Conservation (phyloP, 2,797 vertebrate genomes). For the Hippoglossus hippoglossus region DNA sequence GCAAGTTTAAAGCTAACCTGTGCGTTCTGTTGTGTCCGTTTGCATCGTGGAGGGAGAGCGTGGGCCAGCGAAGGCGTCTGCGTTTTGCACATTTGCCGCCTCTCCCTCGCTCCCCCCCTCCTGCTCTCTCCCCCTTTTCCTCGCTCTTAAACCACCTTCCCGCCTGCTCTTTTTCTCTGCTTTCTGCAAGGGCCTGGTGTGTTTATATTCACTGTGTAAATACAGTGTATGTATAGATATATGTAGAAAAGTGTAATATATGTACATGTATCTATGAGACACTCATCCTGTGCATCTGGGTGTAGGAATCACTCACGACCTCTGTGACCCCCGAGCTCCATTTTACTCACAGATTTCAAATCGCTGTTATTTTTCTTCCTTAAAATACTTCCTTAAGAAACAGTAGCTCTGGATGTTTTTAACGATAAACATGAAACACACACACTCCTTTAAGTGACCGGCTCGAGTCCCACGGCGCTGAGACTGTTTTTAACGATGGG, state of each 20-base stretch:
- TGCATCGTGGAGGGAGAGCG: slow-evolving; percentile 66
- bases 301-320: slow-evolving; percentile 52
- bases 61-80: slow-evolving; percentile 54
- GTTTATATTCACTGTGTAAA: slow-evolving; percentile 81
- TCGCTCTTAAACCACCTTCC: slow-evolving; percentile 38
- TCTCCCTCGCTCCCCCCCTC: slow-evolving; percentile 56
- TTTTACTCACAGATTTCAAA: slow-evolving; percentile 13
- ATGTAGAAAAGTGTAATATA: slow-evolving; percentile 84
- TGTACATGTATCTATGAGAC: slow-evolving; percentile 84
- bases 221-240: slow-evolving; percentile 83
- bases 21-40: slow-evolving; percentile 67
- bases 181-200: slow-evolving; percentile 77
- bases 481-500: slow-evolving; percentile 70
- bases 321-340: slow-evolving; percentile 38
- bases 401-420: slow-evolving; percentile 32
- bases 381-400: slow-evolving; percentile 43
- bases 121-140: not conserved
- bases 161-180: slow-evolving; percentile 50
- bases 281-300: slow-evolving; percentile 77
- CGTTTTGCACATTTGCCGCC: slow-evolving; percentile 76
- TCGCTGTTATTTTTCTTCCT: slow-evolving; percentile 25
- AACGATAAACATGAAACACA: slow-evolving; percentile 21
- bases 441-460: slow-evolving; percentile 29
- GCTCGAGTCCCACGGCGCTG: slow-evolving; percentile 55
- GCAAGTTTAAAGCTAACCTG: slow-evolving; percentile 65